phyloP scores from a whole-genome alignment of 2,113 vertebrate species.

The Myocastor coypus region DNA sequence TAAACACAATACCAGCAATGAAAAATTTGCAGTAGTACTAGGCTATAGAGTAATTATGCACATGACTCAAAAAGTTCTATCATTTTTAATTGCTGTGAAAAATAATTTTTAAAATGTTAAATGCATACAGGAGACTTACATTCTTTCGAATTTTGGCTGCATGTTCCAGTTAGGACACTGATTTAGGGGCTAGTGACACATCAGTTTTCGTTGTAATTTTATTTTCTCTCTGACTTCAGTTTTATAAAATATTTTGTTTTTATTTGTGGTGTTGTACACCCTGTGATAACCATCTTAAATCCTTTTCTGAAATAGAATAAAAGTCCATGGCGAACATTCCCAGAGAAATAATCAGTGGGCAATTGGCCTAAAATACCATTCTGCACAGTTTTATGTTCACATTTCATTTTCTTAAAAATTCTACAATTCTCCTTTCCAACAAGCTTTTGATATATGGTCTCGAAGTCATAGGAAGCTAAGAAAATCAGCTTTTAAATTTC shows the following conservation, averaged over 20 bases:
- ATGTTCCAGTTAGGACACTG: neutral
- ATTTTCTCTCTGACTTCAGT: conserved; percentile 33
- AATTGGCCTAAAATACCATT: neutral
- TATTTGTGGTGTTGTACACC: neutral
- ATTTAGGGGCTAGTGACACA: neutral
- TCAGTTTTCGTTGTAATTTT: neutral
- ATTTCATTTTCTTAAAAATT: neutral
- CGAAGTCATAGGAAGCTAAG: conserved; percentile 27
- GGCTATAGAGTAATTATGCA: neutral
- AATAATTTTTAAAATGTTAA: neutral
- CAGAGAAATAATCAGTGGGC: neutral
- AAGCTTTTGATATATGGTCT: neutral
- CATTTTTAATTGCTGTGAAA: conserved; percentile 5
- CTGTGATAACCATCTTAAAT: neutral
- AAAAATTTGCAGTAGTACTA: neutral
- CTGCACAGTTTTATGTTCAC: neutral
- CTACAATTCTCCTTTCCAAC: neutral
- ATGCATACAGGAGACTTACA: neutral
- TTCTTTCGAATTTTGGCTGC: neutral
- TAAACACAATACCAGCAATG: neutral
- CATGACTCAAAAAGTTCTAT: neutral
- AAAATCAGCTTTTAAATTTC: neutral
- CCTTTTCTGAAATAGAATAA: neutral
- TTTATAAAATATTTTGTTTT: conserved; percentile 35
- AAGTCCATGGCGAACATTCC: neutral